Evolutionary conservation across 2,888 invertebrate genomes (phyloP), one percentile per base, ranked within the genome.

Genomic region (Drosophila borealis): DNA sequence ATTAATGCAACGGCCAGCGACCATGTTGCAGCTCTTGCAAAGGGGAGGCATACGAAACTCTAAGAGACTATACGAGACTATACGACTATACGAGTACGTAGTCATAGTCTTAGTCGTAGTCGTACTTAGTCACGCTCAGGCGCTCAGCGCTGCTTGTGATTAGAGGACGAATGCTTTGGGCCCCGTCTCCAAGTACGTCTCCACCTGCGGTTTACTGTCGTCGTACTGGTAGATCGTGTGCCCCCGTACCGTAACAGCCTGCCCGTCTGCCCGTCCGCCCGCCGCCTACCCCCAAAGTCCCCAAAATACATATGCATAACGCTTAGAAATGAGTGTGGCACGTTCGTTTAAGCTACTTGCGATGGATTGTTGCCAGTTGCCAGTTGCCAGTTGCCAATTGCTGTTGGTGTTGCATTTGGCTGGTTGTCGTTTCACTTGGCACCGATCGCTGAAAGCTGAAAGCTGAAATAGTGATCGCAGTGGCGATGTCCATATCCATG

Each of bases 121-220:
- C 75, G 80, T 81, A 86, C 81, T 84, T 84, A 88, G 89, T 89
- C 74, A 83, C 89, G 87, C 84, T 89, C 66, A 73, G 66, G 67
- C 62, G 71, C 68, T 65, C 64, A 61, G 61, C 74, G 73, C 71
- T 77, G 74, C 66, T 80, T 81, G 66, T 78, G 84, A 87, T 87
- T 84, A 87, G 83, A 82, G 86, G 81, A 81, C 81, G 86, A 86
- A 69, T 68, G 68, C 36, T 34, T 59, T 49, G 37, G 59, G 42
- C 51, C 8, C 66, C 66, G 44, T 56, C 66, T 39, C 44, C 42
- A 64, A 44, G 48, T 49, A 37, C 59, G 59, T 67, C 50, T 66
- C 60, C 37, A 74, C 46, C 71, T 66, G 77, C 71, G 66, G 77
- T 46, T 77, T 59, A 66, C 60, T 65, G 59, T 67, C 68, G 59